Conservation (phyloP, 2,113 vertebrate genomes). For the Zapus hudsonius region DNA sequence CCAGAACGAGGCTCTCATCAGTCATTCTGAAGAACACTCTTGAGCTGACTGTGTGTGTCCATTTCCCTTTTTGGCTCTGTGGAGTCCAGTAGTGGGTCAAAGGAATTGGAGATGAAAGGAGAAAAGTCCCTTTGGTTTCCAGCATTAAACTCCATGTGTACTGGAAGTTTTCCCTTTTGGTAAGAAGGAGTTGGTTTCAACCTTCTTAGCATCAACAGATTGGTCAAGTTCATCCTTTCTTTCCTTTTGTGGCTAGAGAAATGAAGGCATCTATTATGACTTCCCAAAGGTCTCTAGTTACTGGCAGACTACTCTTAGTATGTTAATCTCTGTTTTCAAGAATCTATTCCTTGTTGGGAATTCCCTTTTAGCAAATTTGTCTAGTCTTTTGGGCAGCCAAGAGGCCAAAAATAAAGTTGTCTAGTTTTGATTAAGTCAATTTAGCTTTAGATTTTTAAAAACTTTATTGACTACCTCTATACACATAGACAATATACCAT, state of each 20-base stretch:
- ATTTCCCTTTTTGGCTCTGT: not conserved
- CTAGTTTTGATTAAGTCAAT: not conserved
- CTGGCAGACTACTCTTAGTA: not conserved
- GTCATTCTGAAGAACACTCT: not conserved
- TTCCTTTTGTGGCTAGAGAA: not conserved
- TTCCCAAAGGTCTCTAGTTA: slow-evolving; percentile 13
- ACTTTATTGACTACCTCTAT: no score
- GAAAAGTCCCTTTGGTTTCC: slow-evolving; percentile 18
- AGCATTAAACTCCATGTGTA: not conserved
- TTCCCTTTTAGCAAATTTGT: not conserved
- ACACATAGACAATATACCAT: no score
- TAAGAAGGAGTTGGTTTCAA: not conserved
- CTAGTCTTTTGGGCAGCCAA: not conserved
- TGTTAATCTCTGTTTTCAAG: not conserved
- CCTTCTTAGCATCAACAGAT: not conserved
- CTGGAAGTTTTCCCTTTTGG: not conserved
- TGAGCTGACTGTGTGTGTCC: not conserved
- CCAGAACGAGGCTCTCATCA: not conserved
- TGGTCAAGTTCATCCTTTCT: slow-evolving; percentile 2
- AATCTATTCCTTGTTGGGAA: not conserved
- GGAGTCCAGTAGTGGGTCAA: not conserved
- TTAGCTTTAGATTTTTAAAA: not conserved
- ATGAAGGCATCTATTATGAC: not conserved
- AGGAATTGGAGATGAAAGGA: not conserved
- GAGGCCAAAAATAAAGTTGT: not conserved